These are phyloP conservation scores for Grus americana DNA, from an alignment of 2,113 vertebrate genomes.

Conservation along the genomic window DNA sequence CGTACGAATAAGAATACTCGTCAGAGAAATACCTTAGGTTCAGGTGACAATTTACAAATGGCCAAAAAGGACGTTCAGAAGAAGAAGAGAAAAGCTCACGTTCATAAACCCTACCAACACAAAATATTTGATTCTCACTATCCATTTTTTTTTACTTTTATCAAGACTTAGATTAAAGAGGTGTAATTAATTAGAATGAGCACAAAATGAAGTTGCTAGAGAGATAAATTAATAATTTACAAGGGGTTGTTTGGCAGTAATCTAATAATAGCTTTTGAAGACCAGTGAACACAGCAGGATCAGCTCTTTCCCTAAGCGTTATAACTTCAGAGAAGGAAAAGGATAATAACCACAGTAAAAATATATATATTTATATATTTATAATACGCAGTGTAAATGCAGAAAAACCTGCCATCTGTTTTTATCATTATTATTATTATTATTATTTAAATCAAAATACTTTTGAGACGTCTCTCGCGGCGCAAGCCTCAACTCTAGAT, in stretches of 20 bases:
- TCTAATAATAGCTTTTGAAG: conserved; percentile 86
- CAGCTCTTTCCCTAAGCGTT: conserved; percentile 71
- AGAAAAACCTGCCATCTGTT: conserved; percentile 79
- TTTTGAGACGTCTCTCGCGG: conserved; percentile 75
- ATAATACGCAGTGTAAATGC: conserved; percentile 81
- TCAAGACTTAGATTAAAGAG: conserved; percentile 81
- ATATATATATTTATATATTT: conserved; percentile 81
- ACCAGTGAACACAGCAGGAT: conserved; percentile 79
- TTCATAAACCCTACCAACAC: conserved; percentile 68
- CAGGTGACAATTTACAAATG: conserved; percentile 80
- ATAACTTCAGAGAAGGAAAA: conserved; percentile 74
- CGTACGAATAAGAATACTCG: conserved; percentile 74
- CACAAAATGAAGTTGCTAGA: conserved; percentile 88
- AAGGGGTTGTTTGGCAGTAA: conserved; percentile 87
- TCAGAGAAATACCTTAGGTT: conserved; percentile 71
- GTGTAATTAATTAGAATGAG: conserved; percentile 88
- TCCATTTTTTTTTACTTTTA: conserved; percentile 64
- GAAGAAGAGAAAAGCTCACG: conserved; percentile 56
- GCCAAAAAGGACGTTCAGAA: conserved; percentile 68
- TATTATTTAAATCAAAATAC: conserved; percentile 76
- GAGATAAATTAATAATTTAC: conserved; percentile 90
- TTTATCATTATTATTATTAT: background rate
- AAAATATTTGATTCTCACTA: conserved; percentile 70
- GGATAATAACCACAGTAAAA: conserved; percentile 81
- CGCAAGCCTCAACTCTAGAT: conserved; percentile 71